Base-by-base conservation (phyloP, 2,113 vertebrate species). In the Toxostoma redivivum region DNA sequence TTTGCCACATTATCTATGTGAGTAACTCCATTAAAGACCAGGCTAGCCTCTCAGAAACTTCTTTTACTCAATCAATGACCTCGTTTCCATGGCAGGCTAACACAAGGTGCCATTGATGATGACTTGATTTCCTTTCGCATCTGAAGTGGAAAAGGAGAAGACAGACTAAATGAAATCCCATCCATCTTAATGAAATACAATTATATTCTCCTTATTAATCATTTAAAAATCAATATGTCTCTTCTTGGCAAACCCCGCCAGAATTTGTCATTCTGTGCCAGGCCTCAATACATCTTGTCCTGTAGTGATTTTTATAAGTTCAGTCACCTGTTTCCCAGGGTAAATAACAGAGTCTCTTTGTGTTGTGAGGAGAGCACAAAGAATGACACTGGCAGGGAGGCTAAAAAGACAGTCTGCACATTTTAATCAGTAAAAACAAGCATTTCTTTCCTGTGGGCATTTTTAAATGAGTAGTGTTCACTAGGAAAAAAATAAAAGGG, bases 191-290 rank as follows among this genome's bases (percentile, higher is more conserved):
- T 99, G 99, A 99, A 99, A 99, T 99, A 99, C 99, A 99, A 99
- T 99, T 99, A 99, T 99, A 99, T 99, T 99, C 99, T 99, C 98
- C 99, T 99, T 99, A 99, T 99, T 99, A 99, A 99, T 99, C 99
- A 99, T 99, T 99, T 99, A 99, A 99, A 99, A 99, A 99, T 99
- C 99, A 99, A 99, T 99, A 99, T 98, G 98, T 99, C 99, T 99
- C 98, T 99, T 99, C 98, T 98, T 98, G 97, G 98, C 98, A 98
- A 98, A 98, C 98, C 98, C 98, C 94, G 95, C 98, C 98, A 98
- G 99, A 98, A 99, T 99, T 99, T 99, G 99, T 99, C 99, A 99
- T 99, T 98, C 97, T 94, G 96, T 97, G 96, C 98, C 97, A 98
- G 98, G 98, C 97, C 97, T 98, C 98, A 98, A 99, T 99, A 99